Conservation (phyloP, 2,888 invertebrate species). For the Zaprionus lineosus region DNA sequence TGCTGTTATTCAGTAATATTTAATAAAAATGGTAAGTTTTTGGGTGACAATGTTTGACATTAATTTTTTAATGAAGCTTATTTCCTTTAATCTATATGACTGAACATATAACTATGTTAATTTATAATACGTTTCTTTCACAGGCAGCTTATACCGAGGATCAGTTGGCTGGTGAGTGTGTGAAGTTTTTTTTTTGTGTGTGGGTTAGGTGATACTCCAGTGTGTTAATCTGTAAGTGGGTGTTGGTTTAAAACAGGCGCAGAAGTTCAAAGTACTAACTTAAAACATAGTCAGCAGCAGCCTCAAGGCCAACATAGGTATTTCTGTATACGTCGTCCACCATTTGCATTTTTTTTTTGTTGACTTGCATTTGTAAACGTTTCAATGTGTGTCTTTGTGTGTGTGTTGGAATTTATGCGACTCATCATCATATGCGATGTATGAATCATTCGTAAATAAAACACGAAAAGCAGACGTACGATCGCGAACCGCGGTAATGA, state of each 20-base stretch:
- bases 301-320: constrained; percentile 22
- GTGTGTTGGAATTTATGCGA: constrained; percentile 38
- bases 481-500: constrained; percentile 52
- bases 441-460: constrained; percentile 76
- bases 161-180: constrained; percentile 93
- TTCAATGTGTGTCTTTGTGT: constrained; percentile 8
- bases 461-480: constrained; percentile 67
- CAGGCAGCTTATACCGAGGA: constrained; percentile 95
- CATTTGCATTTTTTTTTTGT: constrained; percentile 47
- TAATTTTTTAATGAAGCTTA: constrained; percentile 9
- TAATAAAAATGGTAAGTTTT: constrained; percentile 66
- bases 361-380: constrained; percentile 22
- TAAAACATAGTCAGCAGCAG: constrained; percentile 26
- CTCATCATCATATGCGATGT: constrained; percentile 59
- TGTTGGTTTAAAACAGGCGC: constrained; percentile 51
- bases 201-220: too few relatives aligned
- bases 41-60: constrained; percentile 1
- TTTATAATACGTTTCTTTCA: too few relatives aligned
- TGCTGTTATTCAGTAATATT: constrained; percentile 59
- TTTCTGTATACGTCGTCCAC: constrained; percentile 45
- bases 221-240: constrained; percentile 42
- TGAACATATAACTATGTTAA: neutral
- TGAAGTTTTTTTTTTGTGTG: constrained; percentile 4
- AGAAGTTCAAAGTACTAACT: constrained; percentile 64
- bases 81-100: too few relatives aligned